Evolutionary conservation across 2,888 invertebrate genomes (phyloP), one percentile per base, ranked within the genome.

Genomic region (Limenitis camilla): DNA sequence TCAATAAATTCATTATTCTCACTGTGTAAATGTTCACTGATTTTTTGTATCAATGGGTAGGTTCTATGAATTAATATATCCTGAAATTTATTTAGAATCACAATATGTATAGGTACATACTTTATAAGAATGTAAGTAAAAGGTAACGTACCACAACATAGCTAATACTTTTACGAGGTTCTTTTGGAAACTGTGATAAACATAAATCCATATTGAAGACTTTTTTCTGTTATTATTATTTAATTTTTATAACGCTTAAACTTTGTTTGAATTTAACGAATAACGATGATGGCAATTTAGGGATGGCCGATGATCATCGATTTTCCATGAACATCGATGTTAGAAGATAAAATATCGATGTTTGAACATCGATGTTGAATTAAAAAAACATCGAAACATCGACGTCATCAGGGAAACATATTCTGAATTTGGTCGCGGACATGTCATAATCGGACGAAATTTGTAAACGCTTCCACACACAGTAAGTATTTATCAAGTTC

Each of bases 141-240:
- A 27, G 10, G 9, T 10, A 5, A 44, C 64, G 49, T 67, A 84
- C 84, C 71, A 79, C 61, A 48, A 81, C 45, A 62, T 65, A 61
- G 61, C 73, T 76, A 11, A 78, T 71, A 44, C 81, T 80, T 72
- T 67, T 52, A 64, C 61, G 11, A 71, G 70, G 44, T 76, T 55
- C 45, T 56, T 42, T 48, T 50, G 55, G 47, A 50, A 69, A 49
- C 38, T 59, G 52, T 45, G 43, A 27, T 42, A 53, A 58, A 46
- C 27, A 40, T 40, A 46, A 31, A 51, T 29, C 33, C 19, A 11
- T 32, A 27, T 43, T 43, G 32, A 8, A 19, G 42, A 43, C 42
- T 32, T 43, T 43, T 54, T 49, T 10, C 36, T 32, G 10, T 8
- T 32, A 6, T 9, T n/a, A 28, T 35, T 2, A 42, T 10, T 38